Percentiles rank a stretch among this genome's conserved stretches.
Evolutionary conservation across 2,113 vertebrate species (phyloP).

Genomic region (Brienomyrus brachyistius): DNA sequence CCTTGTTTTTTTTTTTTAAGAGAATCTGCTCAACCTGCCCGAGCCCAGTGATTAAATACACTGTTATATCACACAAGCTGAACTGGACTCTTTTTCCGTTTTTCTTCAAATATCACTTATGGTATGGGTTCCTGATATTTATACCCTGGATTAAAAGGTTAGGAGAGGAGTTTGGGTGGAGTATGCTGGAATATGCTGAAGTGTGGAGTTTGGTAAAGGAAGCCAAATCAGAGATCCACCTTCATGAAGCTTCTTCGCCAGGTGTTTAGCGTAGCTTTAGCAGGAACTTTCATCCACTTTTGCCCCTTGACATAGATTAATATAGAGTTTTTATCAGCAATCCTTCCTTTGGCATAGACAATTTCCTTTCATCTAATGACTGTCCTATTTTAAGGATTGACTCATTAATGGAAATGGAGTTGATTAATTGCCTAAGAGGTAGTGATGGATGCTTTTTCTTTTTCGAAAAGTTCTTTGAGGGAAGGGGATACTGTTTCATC

Average conservation of each 20-base stretch:
- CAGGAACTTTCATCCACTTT: background rate
- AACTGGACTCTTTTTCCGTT: background rate
- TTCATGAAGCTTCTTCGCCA: background rate
- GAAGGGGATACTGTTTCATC: background rate
- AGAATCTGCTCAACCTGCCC: background rate
- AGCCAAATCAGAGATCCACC: background rate
- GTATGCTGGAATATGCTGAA: background rate
- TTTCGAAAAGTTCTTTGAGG: background rate
- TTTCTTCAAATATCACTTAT: background rate
- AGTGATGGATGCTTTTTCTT: slow-evolving; percentile 11
- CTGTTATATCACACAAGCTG: background rate
- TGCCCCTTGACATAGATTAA: slow-evolving; percentile 22
- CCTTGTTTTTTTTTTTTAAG: background rate
- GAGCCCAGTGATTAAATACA: background rate
- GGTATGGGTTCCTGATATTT: background rate
- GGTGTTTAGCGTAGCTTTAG: background rate
- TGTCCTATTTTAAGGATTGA: slow-evolving; percentile 26
- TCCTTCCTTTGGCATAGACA: slow-evolving; percentile 22
- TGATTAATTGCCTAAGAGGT: slow-evolving; percentile 22
- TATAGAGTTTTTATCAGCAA: slow-evolving; percentile 27
- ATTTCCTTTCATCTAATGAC: slow-evolving; percentile 29
- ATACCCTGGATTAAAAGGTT: background rate
- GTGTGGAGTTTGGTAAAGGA: background rate
- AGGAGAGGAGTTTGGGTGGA: background rate
- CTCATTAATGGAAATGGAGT: slow-evolving; percentile 23